Conservation (phyloP, 2,888 invertebrate genomes). For the Coleophora flavipennella region DNA sequence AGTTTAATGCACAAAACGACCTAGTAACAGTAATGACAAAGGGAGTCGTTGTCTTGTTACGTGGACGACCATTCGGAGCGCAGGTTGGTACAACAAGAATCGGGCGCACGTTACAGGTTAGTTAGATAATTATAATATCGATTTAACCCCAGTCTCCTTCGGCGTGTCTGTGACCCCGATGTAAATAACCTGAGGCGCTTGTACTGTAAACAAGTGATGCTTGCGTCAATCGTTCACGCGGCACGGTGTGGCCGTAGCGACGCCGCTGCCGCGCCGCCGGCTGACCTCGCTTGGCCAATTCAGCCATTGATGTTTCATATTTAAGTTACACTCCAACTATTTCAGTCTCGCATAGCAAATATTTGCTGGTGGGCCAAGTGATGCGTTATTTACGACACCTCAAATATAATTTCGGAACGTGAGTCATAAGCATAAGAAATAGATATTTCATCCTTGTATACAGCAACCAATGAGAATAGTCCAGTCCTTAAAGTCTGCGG, state of each 20-base stretch:
- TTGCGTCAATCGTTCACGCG: conserved; percentile 59
- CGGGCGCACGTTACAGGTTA: conserved; percentile 42
- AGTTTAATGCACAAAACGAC: conserved; percentile 66
- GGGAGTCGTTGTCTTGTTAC: conserved; percentile 64
- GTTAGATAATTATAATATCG: conserved; percentile 57
- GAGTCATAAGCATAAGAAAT: background rate
- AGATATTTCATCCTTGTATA: background rate
- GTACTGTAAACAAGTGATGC: conserved; percentile 65
- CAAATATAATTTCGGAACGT: background rate
- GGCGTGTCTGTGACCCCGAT: conserved; percentile 70
- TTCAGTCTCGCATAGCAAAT: conserved; percentile 30
- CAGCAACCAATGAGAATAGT: background rate
- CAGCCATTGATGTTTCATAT: conserved; percentile 39
- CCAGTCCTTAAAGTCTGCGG: background rate
- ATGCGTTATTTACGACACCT: conserved; percentile 17
- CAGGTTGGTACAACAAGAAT: conserved; percentile 23
- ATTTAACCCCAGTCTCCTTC: conserved; percentile 62
- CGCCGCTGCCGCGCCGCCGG: conserved; percentile 23
- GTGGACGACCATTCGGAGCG: conserved; percentile 31
- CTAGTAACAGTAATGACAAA: conserved; percentile 59
- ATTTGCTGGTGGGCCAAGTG: conserved; percentile 17
- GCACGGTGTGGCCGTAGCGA: conserved; percentile 19
- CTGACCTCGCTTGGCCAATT: conserved; percentile 31
- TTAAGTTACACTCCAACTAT: conserved; percentile 36
- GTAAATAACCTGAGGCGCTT: conserved; percentile 68